Percentiles rank a stretch among this genome's conserved stretches.
Evolutionary conservation across 2,888 invertebrate species (phyloP).

Genomic region (Platycheirus albimanus): DNA sequence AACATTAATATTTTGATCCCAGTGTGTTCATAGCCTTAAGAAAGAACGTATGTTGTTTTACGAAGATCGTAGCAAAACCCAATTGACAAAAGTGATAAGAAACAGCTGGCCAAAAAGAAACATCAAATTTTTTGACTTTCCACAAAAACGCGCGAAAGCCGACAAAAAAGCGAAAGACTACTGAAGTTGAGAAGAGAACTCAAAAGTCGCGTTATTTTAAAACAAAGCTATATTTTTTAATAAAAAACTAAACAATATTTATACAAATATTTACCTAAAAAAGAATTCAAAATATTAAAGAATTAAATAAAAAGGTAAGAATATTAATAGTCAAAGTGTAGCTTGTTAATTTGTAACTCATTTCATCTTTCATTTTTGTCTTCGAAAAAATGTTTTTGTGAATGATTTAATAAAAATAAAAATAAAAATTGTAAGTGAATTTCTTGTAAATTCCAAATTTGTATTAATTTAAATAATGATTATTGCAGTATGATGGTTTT

Average conservation of each 20-base stretch:
- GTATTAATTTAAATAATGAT: not conserved
- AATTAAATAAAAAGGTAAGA: conserved; percentile 3
- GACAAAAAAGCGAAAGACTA: conserved; percentile 16
- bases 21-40: not conserved
- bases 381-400: not conserved
- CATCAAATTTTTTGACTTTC: conserved; percentile 40
- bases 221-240: not conserved
- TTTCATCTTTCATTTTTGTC: not conserved
- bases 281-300: not conserved
- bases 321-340: not conserved
- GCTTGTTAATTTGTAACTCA: not conserved
- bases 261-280: not conserved
- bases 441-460: not conserved
- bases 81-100: conserved; percentile 17
- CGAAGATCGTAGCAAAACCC: not conserved
- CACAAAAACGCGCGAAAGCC: conserved; percentile 62
- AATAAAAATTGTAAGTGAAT: not conserved
- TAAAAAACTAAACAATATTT: not conserved
- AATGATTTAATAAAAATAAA: not conserved
- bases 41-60: not conserved
- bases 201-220: not conserved
- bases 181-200: not conserved
- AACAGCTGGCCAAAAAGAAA: conserved; percentile 46
- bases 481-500: conserved; percentile 54
- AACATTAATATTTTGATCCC: too few relatives aligned